These are phyloP conservation scores for Apteryx owenii DNA, from an alignment of 2,113 vertebrate genomes.

Conservation along the genomic window DNA sequence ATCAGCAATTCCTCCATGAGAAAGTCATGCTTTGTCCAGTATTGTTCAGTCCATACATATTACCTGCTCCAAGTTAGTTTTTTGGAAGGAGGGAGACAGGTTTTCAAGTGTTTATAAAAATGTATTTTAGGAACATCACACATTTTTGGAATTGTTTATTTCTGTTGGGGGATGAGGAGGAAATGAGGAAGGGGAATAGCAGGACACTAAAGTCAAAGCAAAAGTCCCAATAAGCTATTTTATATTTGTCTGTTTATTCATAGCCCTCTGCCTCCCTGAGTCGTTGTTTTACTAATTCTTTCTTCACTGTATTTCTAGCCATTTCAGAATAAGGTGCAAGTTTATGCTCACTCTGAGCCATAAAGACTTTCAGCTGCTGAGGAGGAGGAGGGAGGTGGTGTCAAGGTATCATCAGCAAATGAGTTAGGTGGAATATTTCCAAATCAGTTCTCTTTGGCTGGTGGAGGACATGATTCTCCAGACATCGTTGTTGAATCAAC, in stretches of 20 bases:
- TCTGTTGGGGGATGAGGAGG: slow-evolving; percentile 46
- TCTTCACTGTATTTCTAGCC: slow-evolving; percentile 64
- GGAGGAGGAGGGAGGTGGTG: slow-evolving; percentile 1
- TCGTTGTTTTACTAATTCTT: slow-evolving; percentile 72
- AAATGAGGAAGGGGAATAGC: slow-evolving; percentile 11
- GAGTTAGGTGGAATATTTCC: slow-evolving; percentile 54
- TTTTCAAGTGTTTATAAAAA: slow-evolving; percentile 33
- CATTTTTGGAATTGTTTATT: slow-evolving; percentile 47
- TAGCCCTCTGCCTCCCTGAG: slow-evolving; percentile 68
- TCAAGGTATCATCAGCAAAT: slow-evolving; percentile 20
- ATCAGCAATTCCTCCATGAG: neutral
- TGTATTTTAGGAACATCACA: slow-evolving; percentile 43
- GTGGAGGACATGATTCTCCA: slow-evolving; percentile 68
- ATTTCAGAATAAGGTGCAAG: slow-evolving; percentile 50
- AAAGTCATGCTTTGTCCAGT: slow-evolving; percentile 27
- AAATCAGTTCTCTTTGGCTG: slow-evolving; percentile 61
- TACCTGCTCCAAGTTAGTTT: slow-evolving; percentile 50
- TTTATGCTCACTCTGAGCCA: slow-evolving; percentile 48
- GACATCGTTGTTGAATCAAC: slow-evolving; percentile 63
- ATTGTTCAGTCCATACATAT: slow-evolving; percentile 40
- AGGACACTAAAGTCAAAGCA: slow-evolving; percentile 51
- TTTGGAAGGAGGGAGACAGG: slow-evolving; percentile 50
- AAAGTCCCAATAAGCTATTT: slow-evolving; percentile 66
- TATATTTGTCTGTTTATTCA: slow-evolving; percentile 70
- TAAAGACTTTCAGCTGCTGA: slow-evolving; percentile 9